These are phyloP conservation scores for Telenomus remus DNA, from an alignment of 1,140 invertebrate species.

Conservation along the genomic window DNA sequence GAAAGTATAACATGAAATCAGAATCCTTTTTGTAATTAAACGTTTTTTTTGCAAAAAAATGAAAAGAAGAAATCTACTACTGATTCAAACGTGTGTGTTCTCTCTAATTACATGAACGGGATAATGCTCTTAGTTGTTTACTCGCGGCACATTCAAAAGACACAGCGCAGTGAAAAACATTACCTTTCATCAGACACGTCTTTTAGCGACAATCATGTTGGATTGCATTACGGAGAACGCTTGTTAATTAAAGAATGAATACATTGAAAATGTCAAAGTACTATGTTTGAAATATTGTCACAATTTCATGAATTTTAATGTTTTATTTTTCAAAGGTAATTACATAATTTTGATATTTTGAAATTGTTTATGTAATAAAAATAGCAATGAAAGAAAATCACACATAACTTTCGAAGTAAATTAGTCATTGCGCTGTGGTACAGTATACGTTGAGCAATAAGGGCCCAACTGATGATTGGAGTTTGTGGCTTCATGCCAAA, in stretches of 20 bases:
- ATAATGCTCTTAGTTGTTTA: slow-evolving; percentile 24
- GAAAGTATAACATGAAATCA: too few species aligned
- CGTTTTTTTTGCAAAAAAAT: slow-evolving; percentile 27
- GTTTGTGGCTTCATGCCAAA: slow-evolving; percentile 66
- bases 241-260: neutral
- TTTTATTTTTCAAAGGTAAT: too few species aligned
- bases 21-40: too few species aligned
- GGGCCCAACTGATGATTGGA: slow-evolving; percentile 64
- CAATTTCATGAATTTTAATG: too few species aligned
- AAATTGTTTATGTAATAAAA: too few species aligned
- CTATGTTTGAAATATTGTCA: neutral
- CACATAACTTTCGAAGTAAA: too few species aligned
- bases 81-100: slow-evolving; percentile 17
- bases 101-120: slow-evolving; percentile 14
- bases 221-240: slow-evolving; percentile 22
- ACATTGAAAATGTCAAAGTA: neutral
- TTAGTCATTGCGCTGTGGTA: neutral
- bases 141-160: slow-evolving; percentile 27
- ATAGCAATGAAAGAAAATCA: too few species aligned
- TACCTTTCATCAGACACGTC: slow-evolving; percentile 35
- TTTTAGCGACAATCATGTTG: slow-evolving; percentile 19
- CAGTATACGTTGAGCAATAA: slow-evolving; percentile 44
- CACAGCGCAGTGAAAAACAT: slow-evolving; percentile 39
- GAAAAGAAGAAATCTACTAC: too few species aligned
- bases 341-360: too few species aligned